Conservation (phyloP, 2,113 vertebrate species). For the Scolopax mira region DNA sequence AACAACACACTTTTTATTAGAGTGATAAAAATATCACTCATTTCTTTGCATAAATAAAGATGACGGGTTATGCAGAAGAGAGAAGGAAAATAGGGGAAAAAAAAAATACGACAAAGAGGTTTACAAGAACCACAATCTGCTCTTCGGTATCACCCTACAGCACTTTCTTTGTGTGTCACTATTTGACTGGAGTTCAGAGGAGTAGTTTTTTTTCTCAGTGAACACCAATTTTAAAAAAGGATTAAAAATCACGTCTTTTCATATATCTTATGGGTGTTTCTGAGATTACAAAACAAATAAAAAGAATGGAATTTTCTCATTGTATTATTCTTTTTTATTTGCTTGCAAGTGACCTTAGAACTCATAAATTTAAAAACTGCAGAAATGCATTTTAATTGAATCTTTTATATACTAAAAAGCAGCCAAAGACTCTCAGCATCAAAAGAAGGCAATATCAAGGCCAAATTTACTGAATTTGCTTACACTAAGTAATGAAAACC, state of each 20-base stretch:
- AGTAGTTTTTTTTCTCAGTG: neutral
- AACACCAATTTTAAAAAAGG: neutral
- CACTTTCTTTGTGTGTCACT: neutral
- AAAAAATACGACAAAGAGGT: neutral
- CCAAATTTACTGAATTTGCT: conserved; percentile 9
- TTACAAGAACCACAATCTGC: neutral
- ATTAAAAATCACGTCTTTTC: neutral
- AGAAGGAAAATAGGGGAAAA: neutral
- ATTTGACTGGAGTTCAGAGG: neutral
- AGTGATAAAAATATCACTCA: conserved; percentile 13
- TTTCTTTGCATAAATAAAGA: conserved; percentile 31
- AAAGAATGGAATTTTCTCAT: neutral
- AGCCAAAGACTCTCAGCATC: neutral
- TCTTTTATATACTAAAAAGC: neutral
- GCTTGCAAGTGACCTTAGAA: neutral
- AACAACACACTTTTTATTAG: conserved; percentile 29
- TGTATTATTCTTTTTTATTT: neutral
- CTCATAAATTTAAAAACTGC: neutral
- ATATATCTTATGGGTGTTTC: neutral
- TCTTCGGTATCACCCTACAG: neutral
- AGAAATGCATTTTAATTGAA: neutral
- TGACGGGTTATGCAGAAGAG: neutral
- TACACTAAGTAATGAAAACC: conserved; percentile 26
- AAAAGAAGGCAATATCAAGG: conserved; percentile 8
- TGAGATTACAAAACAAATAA: neutral